phyloP scores from a whole-genome alignment of 2,113 vertebrate species.

The Rhynchomys soricoides region DNA sequence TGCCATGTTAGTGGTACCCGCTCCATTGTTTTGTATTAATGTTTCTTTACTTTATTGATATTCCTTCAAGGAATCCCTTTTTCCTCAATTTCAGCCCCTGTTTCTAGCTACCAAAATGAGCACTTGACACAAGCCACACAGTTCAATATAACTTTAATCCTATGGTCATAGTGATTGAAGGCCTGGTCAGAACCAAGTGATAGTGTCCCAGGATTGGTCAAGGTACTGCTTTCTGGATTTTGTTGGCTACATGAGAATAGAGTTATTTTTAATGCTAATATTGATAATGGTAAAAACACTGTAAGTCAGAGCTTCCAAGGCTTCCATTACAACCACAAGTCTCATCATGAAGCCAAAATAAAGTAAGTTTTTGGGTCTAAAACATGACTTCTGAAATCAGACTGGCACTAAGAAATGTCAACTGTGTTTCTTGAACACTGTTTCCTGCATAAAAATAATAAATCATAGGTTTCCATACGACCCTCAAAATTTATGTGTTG shows the following conservation, averaged over 20 bases:
- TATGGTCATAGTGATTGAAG: not conserved
- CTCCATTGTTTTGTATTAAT: not conserved
- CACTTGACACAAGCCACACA: not conserved
- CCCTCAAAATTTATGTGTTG: not conserved
- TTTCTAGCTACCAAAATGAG: not conserved
- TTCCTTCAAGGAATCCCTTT: not conserved
- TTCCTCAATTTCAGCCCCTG: not conserved
- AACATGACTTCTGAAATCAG: not conserved
- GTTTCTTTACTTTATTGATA: not conserved
- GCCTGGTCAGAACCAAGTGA: not conserved
- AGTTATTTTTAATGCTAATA: not conserved
- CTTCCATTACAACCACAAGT: not conserved
- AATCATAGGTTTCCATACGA: not conserved
- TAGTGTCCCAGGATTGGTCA: not conserved
- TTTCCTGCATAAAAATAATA: not conserved
- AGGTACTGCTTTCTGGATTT: not conserved
- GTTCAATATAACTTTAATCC: not conserved
- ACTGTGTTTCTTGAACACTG: not conserved
- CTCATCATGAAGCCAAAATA: not conserved
- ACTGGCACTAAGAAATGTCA: not conserved
- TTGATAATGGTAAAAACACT: not conserved
- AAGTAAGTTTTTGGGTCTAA: not conserved
- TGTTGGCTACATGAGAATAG: not conserved
- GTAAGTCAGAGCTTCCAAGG: not conserved
- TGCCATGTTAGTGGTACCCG: not conserved